These are phyloP conservation scores for Anthopleura sola DNA, from an alignment of 64 coral and sea anemone species.

Conservation along the genomic window DNA sequence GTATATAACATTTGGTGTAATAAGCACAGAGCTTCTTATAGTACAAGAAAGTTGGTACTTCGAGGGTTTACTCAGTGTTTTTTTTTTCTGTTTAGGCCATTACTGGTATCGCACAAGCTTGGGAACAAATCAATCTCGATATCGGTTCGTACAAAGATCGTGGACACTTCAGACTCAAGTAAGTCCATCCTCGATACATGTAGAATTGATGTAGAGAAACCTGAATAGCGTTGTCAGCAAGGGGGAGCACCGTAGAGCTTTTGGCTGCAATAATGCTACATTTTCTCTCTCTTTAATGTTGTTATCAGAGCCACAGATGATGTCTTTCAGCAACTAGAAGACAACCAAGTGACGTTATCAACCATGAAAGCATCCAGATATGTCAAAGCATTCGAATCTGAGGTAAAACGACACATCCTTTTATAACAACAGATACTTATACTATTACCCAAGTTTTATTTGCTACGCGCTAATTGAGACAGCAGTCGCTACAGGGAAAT, in stretches of 20 bases:
- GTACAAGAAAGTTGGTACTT: background rate
- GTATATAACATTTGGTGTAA: background rate
- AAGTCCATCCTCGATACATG: background rate
- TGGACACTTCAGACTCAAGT: conserved; percentile 95
- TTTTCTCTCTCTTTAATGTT: background rate
- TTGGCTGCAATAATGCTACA: too few species aligned
- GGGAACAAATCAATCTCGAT: conserved; percentile 86
- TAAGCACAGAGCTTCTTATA: background rate
- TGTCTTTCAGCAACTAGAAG: conserved; percentile 91
- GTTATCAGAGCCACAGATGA: conserved; percentile 86
- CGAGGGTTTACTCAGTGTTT: background rate
- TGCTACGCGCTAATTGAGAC: too few species aligned
- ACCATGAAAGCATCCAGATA: conserved; percentile 99
- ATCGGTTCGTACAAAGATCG: conserved; percentile 99
- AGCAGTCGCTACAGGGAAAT: too few species aligned
- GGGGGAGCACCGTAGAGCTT: background rate
- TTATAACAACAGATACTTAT: too few species aligned
- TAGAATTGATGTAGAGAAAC: background rate
- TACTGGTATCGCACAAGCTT: conserved; percentile 67
- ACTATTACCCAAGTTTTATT: too few species aligned
- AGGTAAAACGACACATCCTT: conserved; percentile 48
- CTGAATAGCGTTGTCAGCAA: background rate
- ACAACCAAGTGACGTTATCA: conserved; percentile 98
- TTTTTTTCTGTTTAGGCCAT: conserved; percentile 52
- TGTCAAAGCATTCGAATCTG: conserved; percentile 95